These are phyloP conservation scores for Theretra japonica DNA, from an alignment of 2,888 invertebrate species.

Conservation along the genomic window DNA sequence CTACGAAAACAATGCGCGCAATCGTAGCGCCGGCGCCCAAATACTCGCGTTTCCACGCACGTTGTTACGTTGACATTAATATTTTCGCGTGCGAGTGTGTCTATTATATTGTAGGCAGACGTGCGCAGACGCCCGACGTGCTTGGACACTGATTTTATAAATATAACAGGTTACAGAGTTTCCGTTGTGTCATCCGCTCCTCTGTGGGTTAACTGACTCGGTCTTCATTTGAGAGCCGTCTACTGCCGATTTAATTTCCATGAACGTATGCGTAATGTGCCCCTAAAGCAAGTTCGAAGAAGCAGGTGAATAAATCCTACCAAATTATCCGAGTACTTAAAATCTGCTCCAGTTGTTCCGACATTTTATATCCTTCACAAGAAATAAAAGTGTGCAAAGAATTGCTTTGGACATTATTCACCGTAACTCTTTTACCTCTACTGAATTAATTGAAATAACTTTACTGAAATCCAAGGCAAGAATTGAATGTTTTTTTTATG, in stretches of 20 bases:
- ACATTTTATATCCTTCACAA: not conserved
- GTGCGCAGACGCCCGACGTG: conserved; percentile 64
- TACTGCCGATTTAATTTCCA: conserved; percentile 46
- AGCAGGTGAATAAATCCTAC: conserved; percentile 18
- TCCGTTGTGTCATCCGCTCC: conserved; percentile 70
- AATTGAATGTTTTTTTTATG: too few relatives aligned
- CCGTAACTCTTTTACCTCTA: too few relatives aligned
- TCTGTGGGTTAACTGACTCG: conserved; percentile 41
- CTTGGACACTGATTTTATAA: conserved; percentile 80
- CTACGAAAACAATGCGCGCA: conserved; percentile 34
- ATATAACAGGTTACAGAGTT: conserved; percentile 68
- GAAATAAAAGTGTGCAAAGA: not conserved
- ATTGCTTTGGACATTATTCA: too few relatives aligned
- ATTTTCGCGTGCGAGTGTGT: conserved; percentile 49
- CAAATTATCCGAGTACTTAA: conserved; percentile 5
- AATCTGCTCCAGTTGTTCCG: not conserved
- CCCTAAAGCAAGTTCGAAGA: conserved; percentile 34
- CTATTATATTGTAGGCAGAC: conserved; percentile 52
- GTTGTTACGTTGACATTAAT: conserved; percentile 52
- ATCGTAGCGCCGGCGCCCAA: conserved; percentile 64
- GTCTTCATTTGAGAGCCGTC: conserved; percentile 21
- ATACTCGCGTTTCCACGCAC: conserved; percentile 40
- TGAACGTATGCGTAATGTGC: conserved; percentile 46
- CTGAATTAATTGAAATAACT: too few relatives aligned
- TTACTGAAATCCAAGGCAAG: too few relatives aligned